Conservation (phyloP, 2,113 vertebrate genomes). For the Phyllostomus discolor region DNA sequence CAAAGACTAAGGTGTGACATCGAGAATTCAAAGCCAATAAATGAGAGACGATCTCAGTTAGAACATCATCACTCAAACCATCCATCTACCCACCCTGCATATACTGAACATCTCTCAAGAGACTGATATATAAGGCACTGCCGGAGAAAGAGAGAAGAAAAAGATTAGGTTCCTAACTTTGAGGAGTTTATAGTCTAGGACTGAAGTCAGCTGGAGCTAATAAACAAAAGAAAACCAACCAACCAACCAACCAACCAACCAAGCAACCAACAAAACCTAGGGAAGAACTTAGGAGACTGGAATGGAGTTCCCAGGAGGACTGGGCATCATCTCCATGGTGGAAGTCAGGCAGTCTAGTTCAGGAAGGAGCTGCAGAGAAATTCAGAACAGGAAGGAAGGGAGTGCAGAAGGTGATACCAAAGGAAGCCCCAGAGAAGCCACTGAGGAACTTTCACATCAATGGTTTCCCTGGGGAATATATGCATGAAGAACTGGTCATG, state of each 20-base stretch:
- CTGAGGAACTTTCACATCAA: neutral
- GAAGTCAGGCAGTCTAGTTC: neutral
- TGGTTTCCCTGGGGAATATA: slow-evolving; percentile 3
- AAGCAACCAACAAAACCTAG: neutral
- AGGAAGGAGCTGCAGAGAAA: neutral
- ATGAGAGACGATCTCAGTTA: slow-evolving; percentile 1
- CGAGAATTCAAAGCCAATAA: slow-evolving; percentile 42
- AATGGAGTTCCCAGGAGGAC: neutral
- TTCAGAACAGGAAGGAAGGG: neutral
- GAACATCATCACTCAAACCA: slow-evolving; percentile 32
- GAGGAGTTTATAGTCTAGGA: slow-evolving; percentile 19
- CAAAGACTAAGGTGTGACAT: neutral
- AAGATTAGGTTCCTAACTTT: neutral
- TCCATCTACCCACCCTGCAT: neutral
- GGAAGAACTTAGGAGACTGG: neutral
- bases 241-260: neutral
- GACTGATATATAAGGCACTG: neutral
- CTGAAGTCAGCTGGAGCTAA: slow-evolving; percentile 9
- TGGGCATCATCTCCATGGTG: neutral
- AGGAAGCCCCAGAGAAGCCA: neutral
- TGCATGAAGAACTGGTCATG: neutral
- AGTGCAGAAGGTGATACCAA: neutral
- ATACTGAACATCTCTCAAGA: slow-evolving; percentile 14
- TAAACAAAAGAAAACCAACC: neutral
- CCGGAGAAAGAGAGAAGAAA: slow-evolving; percentile 31